These are phyloP conservation scores for Cynoglossus semilaevis DNA, from an alignment of 2,113 vertebrate genomes.

Conservation along the genomic window DNA sequence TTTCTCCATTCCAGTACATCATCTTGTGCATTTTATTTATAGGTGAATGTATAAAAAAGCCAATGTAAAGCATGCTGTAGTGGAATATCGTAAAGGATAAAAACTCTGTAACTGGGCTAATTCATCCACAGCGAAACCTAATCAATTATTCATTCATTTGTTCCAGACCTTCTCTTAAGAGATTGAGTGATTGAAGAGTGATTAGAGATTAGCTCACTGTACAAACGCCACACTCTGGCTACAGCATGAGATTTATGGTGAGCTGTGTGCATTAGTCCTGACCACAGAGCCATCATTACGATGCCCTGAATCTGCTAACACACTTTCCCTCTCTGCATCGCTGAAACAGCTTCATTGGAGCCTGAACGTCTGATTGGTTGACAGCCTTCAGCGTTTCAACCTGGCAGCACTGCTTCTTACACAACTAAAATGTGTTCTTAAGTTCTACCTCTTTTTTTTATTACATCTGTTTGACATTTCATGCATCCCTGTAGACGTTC, in stretches of 20 bases:
- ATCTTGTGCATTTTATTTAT: slow-evolving; percentile 1
- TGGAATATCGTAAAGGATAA: slow-evolving; percentile 25
- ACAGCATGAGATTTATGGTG: slow-evolving; percentile 22
- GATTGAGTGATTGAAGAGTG: too few species aligned
- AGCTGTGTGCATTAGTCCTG: slow-evolving; percentile 42
- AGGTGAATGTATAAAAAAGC: slow-evolving; percentile 6
- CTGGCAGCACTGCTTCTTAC: too few species aligned
- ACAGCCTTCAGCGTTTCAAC: not conserved
- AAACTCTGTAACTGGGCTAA: slow-evolving; percentile 41
- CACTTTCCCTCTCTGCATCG: slow-evolving; percentile 1
- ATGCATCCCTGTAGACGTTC: too few species aligned
- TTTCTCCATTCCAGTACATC: not conserved
- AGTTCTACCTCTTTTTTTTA: too few species aligned
- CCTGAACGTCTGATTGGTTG: slow-evolving; percentile 7
- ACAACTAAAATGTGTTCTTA: too few species aligned
- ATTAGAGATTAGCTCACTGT: slow-evolving; percentile 30
- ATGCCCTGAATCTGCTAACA: not conserved
- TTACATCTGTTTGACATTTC: too few species aligned
- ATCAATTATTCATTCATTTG: slow-evolving; percentile 61
- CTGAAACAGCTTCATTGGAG: slow-evolving; percentile 1
- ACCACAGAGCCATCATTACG: slow-evolving; percentile 36
- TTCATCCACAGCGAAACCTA: slow-evolving; percentile 47
- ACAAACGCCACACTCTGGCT: slow-evolving; percentile 12
- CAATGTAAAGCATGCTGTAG: slow-evolving; percentile 5
- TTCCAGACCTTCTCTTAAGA: slow-evolving; percentile 37